Conservation (phyloP, 2,797 vertebrate genomes). For the Varecia variegata region DNA sequence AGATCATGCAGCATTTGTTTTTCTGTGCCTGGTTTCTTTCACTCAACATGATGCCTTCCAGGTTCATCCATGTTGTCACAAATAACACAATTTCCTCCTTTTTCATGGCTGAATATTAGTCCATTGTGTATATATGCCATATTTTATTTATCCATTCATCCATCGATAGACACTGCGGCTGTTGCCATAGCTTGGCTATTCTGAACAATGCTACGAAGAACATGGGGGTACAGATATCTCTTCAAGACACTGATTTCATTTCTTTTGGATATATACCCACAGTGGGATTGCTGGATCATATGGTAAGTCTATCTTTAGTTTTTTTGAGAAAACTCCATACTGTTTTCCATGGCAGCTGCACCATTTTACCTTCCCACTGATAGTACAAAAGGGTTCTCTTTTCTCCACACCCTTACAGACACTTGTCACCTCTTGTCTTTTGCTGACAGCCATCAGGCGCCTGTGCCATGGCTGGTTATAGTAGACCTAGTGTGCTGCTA, state of each 20-base stretch:
- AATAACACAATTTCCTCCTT: background rate
- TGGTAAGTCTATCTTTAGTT: background rate
- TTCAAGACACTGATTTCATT: background rate
- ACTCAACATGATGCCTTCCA: background rate
- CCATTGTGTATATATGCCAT: too few relatives aligned
- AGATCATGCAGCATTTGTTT: background rate
- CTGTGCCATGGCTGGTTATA: fast-evolving
- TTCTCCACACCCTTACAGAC: background rate
- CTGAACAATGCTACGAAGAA: background rate
- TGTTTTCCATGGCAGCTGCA: background rate
- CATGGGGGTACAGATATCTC: background rate
- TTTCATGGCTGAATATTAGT: background rate
- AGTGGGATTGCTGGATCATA: background rate
- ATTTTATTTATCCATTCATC: background rate
- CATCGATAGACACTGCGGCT: background rate
- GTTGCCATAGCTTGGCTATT: background rate
- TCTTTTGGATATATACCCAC: background rate
- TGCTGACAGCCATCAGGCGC: too few relatives aligned
- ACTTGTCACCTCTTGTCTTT: background rate
- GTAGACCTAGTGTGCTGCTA: background rate
- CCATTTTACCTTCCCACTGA: background rate
- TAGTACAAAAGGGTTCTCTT: background rate
- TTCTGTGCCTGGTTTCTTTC: background rate
- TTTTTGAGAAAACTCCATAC: background rate
- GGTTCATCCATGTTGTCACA: background rate